Percentiles rank a stretch among this genome's conserved stretches.
Evolutionary conservation across 2,888 invertebrate species (phyloP).

Genomic region (Tetropium fuscum): DNA sequence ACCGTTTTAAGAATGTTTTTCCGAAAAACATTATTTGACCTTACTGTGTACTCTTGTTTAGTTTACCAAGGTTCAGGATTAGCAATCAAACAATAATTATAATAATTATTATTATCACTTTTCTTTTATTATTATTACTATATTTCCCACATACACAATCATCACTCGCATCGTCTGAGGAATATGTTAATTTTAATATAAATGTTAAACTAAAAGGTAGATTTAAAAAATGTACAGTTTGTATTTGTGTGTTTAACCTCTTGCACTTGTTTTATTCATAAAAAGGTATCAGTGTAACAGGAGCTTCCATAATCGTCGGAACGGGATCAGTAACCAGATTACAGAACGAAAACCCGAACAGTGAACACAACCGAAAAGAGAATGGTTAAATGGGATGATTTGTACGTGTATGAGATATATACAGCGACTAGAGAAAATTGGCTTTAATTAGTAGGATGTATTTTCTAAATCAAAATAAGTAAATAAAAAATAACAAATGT

Average conservation of each 20-base stretch:
- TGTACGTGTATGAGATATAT: conserved; percentile 60
- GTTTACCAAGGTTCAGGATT: conserved; percentile 2
- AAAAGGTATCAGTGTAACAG: conserved; percentile 35
- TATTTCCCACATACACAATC: conserved; percentile 51
- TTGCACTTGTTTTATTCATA: conserved; percentile 47
- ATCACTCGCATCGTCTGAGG: conserved; percentile 47
- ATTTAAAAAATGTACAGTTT: conserved; percentile 37
- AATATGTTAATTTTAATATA: conserved; percentile 25
- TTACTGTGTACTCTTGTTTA: too few species aligned
- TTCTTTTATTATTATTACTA: conserved; percentile 42
- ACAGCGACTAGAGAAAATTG: conserved; percentile 61
- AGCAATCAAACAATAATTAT: conserved; percentile 14
- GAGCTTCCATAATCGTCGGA: conserved; percentile 10
- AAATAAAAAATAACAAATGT: conserved; percentile 14
- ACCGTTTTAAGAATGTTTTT: too few species aligned
- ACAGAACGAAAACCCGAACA: conserved; percentile 31
- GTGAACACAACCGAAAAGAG: conserved; percentile 40
- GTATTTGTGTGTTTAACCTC: conserved; percentile 43
- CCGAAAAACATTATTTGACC: too few species aligned
- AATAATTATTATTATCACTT: conserved; percentile 20
- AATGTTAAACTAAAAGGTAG: conserved; percentile 33
- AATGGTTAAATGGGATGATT: conserved; percentile 50
- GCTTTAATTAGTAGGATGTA: conserved; percentile 55
- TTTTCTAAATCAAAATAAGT: conserved; percentile 44
- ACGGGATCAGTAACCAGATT: conserved; percentile 44